phyloP scores from a whole-genome alignment of 2,797 vertebrate species.

The Chrysolophus pictus region DNA sequence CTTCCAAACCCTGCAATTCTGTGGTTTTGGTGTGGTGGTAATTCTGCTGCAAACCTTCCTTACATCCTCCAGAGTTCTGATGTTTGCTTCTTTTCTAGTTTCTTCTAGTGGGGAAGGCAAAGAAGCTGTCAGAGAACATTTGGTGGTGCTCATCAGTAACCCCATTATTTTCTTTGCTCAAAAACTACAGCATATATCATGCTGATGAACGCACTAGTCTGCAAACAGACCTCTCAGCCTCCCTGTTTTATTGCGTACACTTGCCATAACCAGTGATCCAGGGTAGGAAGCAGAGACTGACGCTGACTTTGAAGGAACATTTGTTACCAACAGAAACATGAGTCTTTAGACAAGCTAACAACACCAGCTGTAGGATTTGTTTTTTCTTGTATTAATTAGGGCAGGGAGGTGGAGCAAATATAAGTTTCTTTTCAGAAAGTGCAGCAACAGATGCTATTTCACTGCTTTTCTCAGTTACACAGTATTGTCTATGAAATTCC shows the following conservation, averaged over 20 bases:
- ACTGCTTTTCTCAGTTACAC: background rate
- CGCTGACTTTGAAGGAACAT: background rate
- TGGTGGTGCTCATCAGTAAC: background rate
- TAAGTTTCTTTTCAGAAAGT: background rate
- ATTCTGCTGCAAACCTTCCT: background rate
- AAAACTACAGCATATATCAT: fast-evolving
- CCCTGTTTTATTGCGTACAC: background rate
- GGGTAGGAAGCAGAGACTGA: background rate
- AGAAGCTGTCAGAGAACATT: background rate
- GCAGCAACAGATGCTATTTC: background rate
- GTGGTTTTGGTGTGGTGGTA: background rate
- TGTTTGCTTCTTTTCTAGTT: background rate
- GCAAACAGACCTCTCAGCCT: background rate
- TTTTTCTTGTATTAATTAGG: background rate
- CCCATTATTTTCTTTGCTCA: background rate
- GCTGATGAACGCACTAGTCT: fast-evolving
- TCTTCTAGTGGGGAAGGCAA: background rate
- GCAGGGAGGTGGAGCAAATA: fast-evolving
- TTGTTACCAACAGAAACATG: background rate
- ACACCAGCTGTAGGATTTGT: background rate
- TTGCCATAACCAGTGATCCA: background rate
- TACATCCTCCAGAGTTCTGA: background rate
- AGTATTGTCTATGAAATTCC: background rate
- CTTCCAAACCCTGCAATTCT: no score
- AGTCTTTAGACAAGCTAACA: background rate